These are phyloP conservation scores for Rhinella marina DNA, from an alignment of 2,797 vertebrate species.

Conservation along the genomic window DNA sequence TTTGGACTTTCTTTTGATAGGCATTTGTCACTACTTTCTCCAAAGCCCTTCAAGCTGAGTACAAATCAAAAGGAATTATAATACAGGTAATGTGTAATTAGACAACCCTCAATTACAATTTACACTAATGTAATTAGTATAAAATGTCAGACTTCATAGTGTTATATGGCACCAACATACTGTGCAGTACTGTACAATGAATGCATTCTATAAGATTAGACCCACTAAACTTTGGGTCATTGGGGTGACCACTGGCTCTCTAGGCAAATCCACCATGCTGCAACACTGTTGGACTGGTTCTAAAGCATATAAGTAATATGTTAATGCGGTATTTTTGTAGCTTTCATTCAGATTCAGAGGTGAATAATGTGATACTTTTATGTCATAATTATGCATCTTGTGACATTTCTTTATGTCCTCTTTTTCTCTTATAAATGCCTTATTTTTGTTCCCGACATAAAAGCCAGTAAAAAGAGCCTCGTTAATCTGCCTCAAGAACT, in stretches of 20 bases:
- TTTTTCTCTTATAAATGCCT: background rate
- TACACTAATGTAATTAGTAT: background rate
- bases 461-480: background rate
- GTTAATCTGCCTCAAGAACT: background rate
- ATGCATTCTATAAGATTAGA: background rate
- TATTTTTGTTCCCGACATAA: too few species aligned
- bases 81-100: conserved; percentile 79
- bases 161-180: background rate
- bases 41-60: conserved; percentile 84
- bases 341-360: background rate
- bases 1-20: conserved; percentile 68
- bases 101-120: background rate
- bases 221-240: background rate
- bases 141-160: background rate
- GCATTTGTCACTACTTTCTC: conserved; percentile 85
- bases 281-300: too few species aligned
- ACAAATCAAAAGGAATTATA: conserved; percentile 81
- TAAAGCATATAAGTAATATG: background rate
- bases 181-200: background rate
- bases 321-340: background rate
- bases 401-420: background rate
- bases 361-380: background rate
- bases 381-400: background rate
- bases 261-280: background rate
- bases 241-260: background rate